A percentile compares a stretch with the other conserved stretches of the same genome.
Conservation (phyloP, 2,888 invertebrate species). For the Nomada ruficornis region DNA sequence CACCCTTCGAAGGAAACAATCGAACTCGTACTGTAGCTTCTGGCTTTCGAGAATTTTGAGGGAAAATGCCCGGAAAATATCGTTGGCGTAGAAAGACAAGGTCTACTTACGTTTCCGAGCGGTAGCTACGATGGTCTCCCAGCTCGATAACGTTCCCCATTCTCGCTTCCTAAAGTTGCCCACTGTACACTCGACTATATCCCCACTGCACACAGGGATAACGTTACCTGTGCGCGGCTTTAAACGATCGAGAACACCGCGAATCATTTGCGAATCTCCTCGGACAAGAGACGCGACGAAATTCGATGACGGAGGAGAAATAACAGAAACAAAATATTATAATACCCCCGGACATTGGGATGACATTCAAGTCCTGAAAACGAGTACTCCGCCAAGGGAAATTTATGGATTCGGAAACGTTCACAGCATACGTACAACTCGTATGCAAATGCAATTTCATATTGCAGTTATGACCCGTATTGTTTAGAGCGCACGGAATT, state of each 20-base stretch:
- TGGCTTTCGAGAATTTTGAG: neutral
- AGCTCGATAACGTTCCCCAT: conserved; percentile 56
- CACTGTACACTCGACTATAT: neutral
- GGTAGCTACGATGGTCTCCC: conserved; percentile 42
- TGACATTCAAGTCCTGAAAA: neutral
- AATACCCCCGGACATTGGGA: neutral
- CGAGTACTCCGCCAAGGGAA: conserved; percentile 18
- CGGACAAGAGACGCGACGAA: conserved; percentile 1
- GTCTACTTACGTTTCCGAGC: conserved; percentile 55
- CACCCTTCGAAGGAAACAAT: conserved; percentile 22
- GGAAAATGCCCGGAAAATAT: conserved; percentile 46
- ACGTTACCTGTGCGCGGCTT: neutral
- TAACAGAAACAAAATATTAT: conserved; percentile 9
- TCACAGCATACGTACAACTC: conserved; percentile 11
- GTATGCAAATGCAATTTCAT: conserved; percentile 31
- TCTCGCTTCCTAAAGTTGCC: conserved; percentile 28
- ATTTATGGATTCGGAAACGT: conserved; percentile 31
- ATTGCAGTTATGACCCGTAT: conserved; percentile 25
- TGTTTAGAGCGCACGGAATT: conserved; percentile 26
- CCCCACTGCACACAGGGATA: neutral
- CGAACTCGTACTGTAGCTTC: neutral
- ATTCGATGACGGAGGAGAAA: conserved; percentile 19
- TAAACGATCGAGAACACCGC: conserved; percentile 36
- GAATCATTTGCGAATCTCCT: conserved; percentile 44
- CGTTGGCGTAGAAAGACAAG: conserved; percentile 35